These are phyloP conservation scores for Jordanella pulchra DNA, from an alignment of 2,797 vertebrate species.

Conservation along the genomic window DNA sequence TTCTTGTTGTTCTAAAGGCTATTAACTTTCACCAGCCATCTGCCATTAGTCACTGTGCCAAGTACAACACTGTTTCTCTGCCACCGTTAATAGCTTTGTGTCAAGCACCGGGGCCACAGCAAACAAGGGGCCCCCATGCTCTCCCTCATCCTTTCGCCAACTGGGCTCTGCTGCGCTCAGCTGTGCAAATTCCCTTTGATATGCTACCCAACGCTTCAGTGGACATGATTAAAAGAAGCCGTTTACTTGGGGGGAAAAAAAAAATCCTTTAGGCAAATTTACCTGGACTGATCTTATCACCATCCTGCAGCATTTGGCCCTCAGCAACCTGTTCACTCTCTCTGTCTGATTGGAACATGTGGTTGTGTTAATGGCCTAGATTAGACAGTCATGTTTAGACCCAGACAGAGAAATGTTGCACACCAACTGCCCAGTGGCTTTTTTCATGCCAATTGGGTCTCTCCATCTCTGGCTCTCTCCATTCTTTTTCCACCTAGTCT, in stretches of 20 bases:
- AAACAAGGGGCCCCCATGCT: conserved; percentile 21
- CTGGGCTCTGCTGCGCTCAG: conserved; percentile 41
- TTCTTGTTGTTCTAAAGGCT: conserved; percentile 50
- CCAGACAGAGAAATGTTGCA: conserved; percentile 42
- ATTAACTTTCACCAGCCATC: conserved; percentile 54
- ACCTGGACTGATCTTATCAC: conserved; percentile 64
- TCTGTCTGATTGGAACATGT: conserved; percentile 61
- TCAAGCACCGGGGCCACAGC: conserved; percentile 26
- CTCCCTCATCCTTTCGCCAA: conserved; percentile 38
- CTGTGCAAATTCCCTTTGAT: conserved; percentile 69
- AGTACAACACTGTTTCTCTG: conserved; percentile 59
- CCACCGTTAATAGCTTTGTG: conserved; percentile 65
- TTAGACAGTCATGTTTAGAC: conserved; percentile 55
- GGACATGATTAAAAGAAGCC: conserved; percentile 71
- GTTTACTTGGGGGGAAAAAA: conserved; percentile 54
- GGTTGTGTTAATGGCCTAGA: conserved; percentile 61
- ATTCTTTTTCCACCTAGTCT: conserved; percentile 7
- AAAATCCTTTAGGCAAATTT: conserved; percentile 65
- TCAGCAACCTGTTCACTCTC: conserved; percentile 45
- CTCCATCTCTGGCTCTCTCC: conserved; percentile 15
- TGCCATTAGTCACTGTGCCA: conserved; percentile 51
- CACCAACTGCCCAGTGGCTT: conserved; percentile 27
- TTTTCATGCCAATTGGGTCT: conserved; percentile 31
- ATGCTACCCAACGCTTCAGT: conserved; percentile 56
- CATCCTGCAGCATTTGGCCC: conserved; percentile 34